Evolutionary conservation across 2,797 vertebrate species (phyloP), one percentile per base, ranked within the genome.

Genomic region (Danio jaintianensis): DNA sequence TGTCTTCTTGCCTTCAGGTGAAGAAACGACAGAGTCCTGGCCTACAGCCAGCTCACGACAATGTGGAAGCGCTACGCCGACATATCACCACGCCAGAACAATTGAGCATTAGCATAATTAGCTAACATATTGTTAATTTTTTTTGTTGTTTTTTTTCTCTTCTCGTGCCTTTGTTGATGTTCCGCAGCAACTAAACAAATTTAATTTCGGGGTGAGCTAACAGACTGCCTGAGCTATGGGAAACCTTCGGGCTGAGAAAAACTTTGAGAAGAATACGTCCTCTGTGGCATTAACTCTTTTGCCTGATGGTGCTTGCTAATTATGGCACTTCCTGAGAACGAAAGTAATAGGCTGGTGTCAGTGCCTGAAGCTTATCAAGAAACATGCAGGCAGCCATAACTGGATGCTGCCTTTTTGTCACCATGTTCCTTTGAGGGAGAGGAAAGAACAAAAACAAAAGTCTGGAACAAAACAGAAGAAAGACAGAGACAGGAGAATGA

Each of bases 51-150:
- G 94, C 93, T 94, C 95, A 95, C 96, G 96, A 96, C 95, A 94
- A 95, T 94, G 94, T 94, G 94, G 95, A 93, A 90, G 95, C 45
- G 94, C 95, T 96, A 96, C 94, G 94, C 94, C 96, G 96, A 98
- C 96, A 97, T 95, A 98, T 97, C 96, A 95, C 95, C 95, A 95
- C 91, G 94, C 94, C 85, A 95, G 94, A 97, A 96, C 94, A 96
- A 95, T 96, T 95, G 94, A 93, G 94, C 94, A 97, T 98, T 98
- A 97, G 94, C 96, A 97, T 99, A 98, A 98, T 98, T 98, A 97
- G 95, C 94, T 94, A 92, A 94, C 93, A 95, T 95, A 95, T 97
- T 97, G 94, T 97, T 95, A 96, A 89, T 90, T 89, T 90, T 89
- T 89, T 91, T 85, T 89, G 85, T 88, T n/a, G n/a, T 29, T 29